These are phyloP conservation scores for Actinemys pallida DNA, from an alignment of 2,113 vertebrate genomes.

Conservation along the genomic window DNA sequence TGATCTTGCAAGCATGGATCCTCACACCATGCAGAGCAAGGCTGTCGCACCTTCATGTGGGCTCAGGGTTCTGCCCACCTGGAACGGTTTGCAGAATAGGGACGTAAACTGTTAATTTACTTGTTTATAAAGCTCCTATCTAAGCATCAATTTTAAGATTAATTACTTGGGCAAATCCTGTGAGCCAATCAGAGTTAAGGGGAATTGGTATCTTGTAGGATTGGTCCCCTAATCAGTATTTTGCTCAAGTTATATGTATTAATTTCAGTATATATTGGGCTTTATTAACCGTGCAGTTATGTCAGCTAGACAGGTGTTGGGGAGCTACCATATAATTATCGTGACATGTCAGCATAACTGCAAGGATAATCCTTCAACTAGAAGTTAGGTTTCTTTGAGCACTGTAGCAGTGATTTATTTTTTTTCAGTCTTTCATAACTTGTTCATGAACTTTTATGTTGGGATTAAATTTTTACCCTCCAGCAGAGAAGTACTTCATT, in stretches of 20 bases:
- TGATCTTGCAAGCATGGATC: rapidly evolving
- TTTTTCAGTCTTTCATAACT: not conserved
- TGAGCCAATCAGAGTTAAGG: not conserved
- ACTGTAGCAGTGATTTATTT: not conserved
- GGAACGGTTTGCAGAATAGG: not conserved
- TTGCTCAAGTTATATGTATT: not conserved
- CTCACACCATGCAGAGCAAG: not conserved
- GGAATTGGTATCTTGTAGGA: not conserved
- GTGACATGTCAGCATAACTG: not conserved
- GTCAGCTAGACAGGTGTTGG: not conserved
- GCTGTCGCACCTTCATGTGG: not conserved
- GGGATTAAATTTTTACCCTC: not conserved
- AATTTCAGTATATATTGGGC: not conserved
- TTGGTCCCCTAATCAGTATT: not conserved
- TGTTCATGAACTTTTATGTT: not conserved
- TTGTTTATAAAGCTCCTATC: rapidly evolving
- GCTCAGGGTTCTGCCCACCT: not conserved
- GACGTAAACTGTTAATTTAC: not conserved
- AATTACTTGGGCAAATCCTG: rapidly evolving
- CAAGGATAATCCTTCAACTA: not conserved
- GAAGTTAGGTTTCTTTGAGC: not conserved
- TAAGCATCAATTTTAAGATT: rapidly evolving
- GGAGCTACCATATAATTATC: not conserved
- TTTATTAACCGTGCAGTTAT: not conserved
- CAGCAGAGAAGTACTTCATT: not conserved